Conservation (phyloP, 2,113 vertebrate genomes). For the Amphiprion ocellaris region DNA sequence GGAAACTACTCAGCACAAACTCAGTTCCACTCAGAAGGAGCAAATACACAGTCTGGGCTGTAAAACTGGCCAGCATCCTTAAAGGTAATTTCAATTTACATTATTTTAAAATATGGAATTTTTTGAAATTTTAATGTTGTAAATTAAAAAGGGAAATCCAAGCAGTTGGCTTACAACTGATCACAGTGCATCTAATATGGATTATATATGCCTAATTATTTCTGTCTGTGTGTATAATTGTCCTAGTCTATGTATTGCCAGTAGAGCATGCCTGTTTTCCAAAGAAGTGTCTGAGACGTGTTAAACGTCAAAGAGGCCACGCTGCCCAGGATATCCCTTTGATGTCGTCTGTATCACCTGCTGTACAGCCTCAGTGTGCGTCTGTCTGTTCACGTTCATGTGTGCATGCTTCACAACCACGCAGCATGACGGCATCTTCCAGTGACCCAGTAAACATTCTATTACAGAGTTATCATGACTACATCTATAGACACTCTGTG, state of each 20-base stretch:
- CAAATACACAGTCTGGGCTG: slow-evolving; percentile 23
- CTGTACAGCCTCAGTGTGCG: slow-evolving; percentile 24
- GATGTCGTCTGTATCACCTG: slow-evolving; percentile 60
- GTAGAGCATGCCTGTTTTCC: slow-evolving; percentile 35
- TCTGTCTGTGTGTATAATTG: slow-evolving; percentile 30
- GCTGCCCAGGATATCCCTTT: slow-evolving; percentile 50
- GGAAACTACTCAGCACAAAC: slow-evolving; percentile 76
- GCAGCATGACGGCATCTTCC: slow-evolving; percentile 54
- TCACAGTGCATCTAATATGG: not conserved
- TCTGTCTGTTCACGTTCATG: slow-evolving; percentile 22
- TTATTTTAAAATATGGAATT: not conserved
- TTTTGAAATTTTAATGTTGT: not conserved
- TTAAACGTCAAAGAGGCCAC: slow-evolving; percentile 49
- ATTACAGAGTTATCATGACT: slow-evolving; percentile 62
- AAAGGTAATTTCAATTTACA: slow-evolving; percentile 45
- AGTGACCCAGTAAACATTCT: slow-evolving; percentile 44
- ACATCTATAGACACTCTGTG: slow-evolving; percentile 37
- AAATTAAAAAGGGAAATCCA: not conserved
- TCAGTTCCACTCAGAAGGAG: slow-evolving; percentile 59
- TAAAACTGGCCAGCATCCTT: slow-evolving; percentile 46
- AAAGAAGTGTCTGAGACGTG: slow-evolving; percentile 45
- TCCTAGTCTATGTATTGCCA: slow-evolving; percentile 35
- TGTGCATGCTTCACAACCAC: slow-evolving; percentile 34
- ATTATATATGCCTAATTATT: slow-evolving; percentile 19
- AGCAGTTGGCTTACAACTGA: not conserved